These are phyloP conservation scores for Anthoscopus minutus DNA, from an alignment of 2,113 vertebrate species.

Conservation along the genomic window DNA sequence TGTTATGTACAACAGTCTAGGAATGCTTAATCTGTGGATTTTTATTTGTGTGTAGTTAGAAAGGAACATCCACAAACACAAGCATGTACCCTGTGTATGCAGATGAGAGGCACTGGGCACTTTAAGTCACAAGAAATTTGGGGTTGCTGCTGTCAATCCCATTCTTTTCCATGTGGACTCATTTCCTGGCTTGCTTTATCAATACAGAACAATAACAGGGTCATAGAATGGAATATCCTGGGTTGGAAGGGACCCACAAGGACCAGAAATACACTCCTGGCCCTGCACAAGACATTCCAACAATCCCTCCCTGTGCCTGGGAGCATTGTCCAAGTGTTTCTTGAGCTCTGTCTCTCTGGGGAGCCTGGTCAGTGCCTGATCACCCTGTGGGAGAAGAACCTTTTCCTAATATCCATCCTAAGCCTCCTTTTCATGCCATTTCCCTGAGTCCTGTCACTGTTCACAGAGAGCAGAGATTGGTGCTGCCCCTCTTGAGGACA, in stretches of 20 bases:
- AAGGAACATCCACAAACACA: not conserved
- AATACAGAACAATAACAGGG: not conserved
- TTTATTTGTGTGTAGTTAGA: not conserved
- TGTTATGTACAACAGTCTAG: not conserved
- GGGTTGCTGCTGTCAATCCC: not conserved
- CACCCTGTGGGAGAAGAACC: not conserved
- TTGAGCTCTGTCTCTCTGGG: not conserved
- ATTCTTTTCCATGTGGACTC: not conserved
- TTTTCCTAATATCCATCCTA: not conserved
- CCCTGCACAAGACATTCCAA: not conserved
- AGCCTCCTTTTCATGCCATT: not conserved
- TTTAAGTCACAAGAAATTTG: not conserved
- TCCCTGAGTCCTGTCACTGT: not conserved
- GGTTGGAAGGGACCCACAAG: not conserved
- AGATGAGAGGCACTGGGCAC: rapidly evolving
- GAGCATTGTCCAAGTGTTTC: not conserved
- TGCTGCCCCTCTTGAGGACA: not conserved
- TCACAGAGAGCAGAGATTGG: not conserved
- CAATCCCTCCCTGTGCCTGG: too few relatives aligned
- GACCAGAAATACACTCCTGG: not conserved
- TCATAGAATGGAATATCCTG: not conserved
- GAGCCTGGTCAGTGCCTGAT: not conserved
- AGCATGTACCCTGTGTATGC: rapidly evolving
- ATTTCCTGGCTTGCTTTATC: not conserved
- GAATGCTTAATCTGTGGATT: not conserved